A percentile compares a stretch with the other conserved stretches of the same genome.
Evolutionary conservation across 2,888 invertebrate genomes (phyloP).

Genomic region (Theodoxus fluviatilis): DNA sequence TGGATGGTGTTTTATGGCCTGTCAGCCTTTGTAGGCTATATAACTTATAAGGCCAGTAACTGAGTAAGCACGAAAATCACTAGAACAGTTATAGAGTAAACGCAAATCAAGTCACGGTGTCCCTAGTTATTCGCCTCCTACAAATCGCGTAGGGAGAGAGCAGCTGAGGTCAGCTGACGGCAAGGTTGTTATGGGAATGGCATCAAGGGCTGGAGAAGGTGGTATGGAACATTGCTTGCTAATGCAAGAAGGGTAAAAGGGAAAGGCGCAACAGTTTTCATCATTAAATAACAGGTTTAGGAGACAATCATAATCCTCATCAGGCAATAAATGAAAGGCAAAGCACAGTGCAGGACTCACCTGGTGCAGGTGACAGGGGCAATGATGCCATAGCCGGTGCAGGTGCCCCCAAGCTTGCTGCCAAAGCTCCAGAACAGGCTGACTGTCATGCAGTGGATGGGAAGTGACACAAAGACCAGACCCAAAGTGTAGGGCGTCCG

Average conservation of each 20-base stretch:
- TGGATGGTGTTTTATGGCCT: no score
- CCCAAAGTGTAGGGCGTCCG: slow-evolving; percentile 53
- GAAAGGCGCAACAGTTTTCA: not conserved
- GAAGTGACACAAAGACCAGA: slow-evolving; percentile 53
- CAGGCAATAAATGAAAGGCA: not conserved
- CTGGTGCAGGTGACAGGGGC: slow-evolving; percentile 57
- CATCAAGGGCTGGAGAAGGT: no score
- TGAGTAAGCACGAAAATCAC: no score
- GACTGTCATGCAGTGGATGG: slow-evolving; percentile 54
- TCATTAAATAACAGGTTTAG: not conserved
- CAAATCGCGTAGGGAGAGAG: no score
- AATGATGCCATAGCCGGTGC: slow-evolving; percentile 63
- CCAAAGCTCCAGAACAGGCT: slow-evolving; percentile 62
- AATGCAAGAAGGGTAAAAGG: not conserved
- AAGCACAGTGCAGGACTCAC: slow-evolving; percentile 39
- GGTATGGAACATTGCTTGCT: no score
- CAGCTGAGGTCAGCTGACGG: no score
- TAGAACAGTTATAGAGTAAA: no score
- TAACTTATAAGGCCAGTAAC: no score
- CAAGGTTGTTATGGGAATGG: no score
- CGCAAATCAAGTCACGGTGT: no score
- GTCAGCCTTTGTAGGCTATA: no score
- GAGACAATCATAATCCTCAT: not conserved
- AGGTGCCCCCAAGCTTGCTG: slow-evolving; percentile 62
- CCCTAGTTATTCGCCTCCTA: no score